Base-by-base conservation (phyloP, 2,797 vertebrate species). In the Poecilia velifera region DNA sequence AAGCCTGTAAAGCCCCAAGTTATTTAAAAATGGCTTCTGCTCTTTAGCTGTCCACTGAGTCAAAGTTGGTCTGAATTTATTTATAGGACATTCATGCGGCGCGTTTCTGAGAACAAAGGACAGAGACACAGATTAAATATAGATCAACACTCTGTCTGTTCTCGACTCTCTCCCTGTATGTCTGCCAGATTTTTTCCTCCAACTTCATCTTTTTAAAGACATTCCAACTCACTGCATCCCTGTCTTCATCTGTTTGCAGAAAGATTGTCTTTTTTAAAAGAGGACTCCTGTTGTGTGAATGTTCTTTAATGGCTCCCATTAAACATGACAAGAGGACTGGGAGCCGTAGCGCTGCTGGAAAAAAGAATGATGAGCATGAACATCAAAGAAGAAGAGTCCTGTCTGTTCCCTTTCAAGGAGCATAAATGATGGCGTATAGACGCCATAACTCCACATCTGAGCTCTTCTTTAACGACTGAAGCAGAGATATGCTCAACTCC, bases 1-100 rank as follows among this genome's bases (percentile, higher is more conserved):
- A 86, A 0, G 25, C 41, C 36, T 16, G 25, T 68, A 45, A 71
- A 71, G 3, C 82, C 78, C 25, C 4, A 47, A 51, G 51, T 84
- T 81, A 43, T 84, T 86, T 87, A 83, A 39, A 72, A 59, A 68
- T 22, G 80, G 36, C 73, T 76, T 81, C 73, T 81, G 81, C 85
- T 88, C 90, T 85, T 76, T 70, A 55, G 51, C 73, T 75, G 82
- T 84, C 82, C 81, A 71, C 64, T 68, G 43, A 72, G 85, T 78
- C 82, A 78, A 41, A 84, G 84, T 78, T 86, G 81, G 71, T 55
- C 41, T 78, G 80, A 62, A 80, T 81, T n/a, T 91, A 91, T 92
- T 91, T 84, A 84, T 87, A 87, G 80, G 36, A 59, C 80, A 85
- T 72, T 78, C 76, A 83, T 83, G 43, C 39, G 28, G 31, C 34